phyloP scores from a whole-genome alignment of 2,797 vertebrate genomes.

The Lepilemur ruficaudatus region DNA sequence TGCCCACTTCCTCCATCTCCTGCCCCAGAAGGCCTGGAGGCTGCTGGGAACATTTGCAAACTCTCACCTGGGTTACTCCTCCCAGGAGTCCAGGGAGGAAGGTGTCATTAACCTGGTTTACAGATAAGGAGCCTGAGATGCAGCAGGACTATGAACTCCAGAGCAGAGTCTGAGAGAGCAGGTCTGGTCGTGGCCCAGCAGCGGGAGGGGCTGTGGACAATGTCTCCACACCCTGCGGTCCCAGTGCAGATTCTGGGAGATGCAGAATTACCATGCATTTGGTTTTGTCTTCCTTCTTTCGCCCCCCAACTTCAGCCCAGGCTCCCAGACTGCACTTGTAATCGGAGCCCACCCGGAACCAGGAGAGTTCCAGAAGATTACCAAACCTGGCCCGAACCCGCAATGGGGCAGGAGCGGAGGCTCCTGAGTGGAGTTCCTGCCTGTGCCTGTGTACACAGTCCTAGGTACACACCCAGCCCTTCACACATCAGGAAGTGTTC shows the following conservation, averaged over 20 bases:
- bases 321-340: background rate
- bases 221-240: background rate
- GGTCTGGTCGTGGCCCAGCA: background rate
- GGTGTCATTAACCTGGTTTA: background rate
- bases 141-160: background rate
- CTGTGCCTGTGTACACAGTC: background rate
- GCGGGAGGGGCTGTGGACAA: background rate
- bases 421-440: background rate
- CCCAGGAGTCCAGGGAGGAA: background rate
- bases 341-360: background rate
- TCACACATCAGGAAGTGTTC: conserved; percentile 63
- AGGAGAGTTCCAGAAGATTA: background rate
- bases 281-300: background rate
- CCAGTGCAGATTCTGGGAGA: background rate
- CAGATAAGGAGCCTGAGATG: background rate
- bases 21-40: background rate
- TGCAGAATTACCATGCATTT: background rate
- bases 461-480: background rate
- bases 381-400: background rate
- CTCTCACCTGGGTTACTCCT: background rate
- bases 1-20: conserved; percentile 51
- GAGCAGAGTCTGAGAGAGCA: background rate
- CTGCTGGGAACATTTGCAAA: background rate
- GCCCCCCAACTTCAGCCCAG: background rate
- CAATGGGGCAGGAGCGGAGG: background rate